These are phyloP conservation scores for Meda fulgida DNA, from an alignment of 2,797 vertebrate genomes.

Conservation along the genomic window DNA sequence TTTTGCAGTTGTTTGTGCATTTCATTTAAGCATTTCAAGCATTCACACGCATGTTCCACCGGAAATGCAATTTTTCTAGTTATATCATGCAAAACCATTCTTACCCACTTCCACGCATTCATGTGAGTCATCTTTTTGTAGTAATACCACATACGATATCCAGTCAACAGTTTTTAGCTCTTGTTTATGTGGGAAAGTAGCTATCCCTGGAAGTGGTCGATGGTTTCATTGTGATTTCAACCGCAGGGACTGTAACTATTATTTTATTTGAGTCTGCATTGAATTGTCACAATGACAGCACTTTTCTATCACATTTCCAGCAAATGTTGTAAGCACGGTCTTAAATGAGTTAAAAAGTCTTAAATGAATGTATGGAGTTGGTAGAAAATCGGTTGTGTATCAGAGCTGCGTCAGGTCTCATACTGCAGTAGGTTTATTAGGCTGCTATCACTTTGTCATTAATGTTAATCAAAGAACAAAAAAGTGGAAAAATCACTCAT, in stretches of 20 bases:
- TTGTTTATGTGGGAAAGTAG: conserved; percentile 34
- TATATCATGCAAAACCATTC: neutral
- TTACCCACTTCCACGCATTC: neutral
- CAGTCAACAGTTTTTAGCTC: conserved; percentile 23
- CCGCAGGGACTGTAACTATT: conserved; percentile 3
- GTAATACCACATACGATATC: conserved; percentile 13
- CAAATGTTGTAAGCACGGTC: neutral
- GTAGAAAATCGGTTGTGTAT: neutral
- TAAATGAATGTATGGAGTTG: neutral
- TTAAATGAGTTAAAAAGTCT: neutral
- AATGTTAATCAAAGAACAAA: too few species aligned
- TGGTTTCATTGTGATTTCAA: conserved; percentile 47
- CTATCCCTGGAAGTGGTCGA: conserved; percentile 4
- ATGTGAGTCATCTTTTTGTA: conserved; percentile 38
- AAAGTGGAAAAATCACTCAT: too few species aligned
- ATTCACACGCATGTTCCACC: too few species aligned
- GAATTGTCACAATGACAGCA: neutral
- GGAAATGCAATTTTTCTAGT: too few species aligned
- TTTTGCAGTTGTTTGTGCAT: too few species aligned
- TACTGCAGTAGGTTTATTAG: too few species aligned
- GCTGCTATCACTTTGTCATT: too few species aligned
- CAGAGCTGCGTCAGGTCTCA: too few species aligned
- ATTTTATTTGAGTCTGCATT: conserved; percentile 25
- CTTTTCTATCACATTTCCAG: neutral
- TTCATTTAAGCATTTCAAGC: too few species aligned